phyloP scores from a whole-genome alignment of 1,140 invertebrate genomes.

The Papilio helenus region DNA sequence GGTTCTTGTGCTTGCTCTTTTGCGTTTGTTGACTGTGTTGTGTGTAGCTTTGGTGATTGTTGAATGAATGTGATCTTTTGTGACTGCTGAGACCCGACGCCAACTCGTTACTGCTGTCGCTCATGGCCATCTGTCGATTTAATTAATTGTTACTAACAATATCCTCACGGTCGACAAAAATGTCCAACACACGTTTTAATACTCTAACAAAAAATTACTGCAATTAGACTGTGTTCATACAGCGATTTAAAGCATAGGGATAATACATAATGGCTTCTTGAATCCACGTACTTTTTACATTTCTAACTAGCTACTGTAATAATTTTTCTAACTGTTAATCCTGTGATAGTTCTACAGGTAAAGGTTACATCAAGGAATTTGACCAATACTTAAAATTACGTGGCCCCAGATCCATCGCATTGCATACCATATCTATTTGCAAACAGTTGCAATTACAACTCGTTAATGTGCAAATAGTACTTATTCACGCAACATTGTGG shows the following conservation, averaged over 20 bases:
- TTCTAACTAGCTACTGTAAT: slow-evolving; percentile 2
- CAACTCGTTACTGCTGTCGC: slow-evolving; percentile 77
- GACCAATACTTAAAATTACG: slow-evolving; percentile 27
- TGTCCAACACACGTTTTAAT: slow-evolving; percentile 7
- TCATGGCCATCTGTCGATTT: slow-evolving; percentile 76
- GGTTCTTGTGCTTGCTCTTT: slow-evolving; percentile 83
- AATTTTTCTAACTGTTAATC: background rate
- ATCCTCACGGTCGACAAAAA: background rate
- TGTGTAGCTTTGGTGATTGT: slow-evolving; percentile 86
- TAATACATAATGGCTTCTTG: slow-evolving; percentile 28
- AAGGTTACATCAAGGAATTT: background rate
- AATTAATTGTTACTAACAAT: slow-evolving; percentile 17
- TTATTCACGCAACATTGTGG: slow-evolving; percentile 34
- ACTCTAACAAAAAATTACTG: slow-evolving; percentile 39
- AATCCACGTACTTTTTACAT: slow-evolving; percentile 34
- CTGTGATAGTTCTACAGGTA: slow-evolving; percentile 4
- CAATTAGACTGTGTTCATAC: slow-evolving; percentile 41
- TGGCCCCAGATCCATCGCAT: slow-evolving; percentile 26
- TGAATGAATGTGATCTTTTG: slow-evolving; percentile 86
- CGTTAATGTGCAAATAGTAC: slow-evolving; percentile 19
- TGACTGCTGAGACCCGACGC: slow-evolving; percentile 79
- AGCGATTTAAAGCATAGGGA: slow-evolving; percentile 36
- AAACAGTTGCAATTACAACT: slow-evolving; percentile 28
- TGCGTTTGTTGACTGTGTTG: slow-evolving; percentile 84
- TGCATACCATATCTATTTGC: slow-evolving; percentile 10